Evolutionary conservation across 1,140 invertebrate species (phyloP), one percentile per base, ranked within the genome.

Genomic region (Globodera ellingtonae): DNA sequence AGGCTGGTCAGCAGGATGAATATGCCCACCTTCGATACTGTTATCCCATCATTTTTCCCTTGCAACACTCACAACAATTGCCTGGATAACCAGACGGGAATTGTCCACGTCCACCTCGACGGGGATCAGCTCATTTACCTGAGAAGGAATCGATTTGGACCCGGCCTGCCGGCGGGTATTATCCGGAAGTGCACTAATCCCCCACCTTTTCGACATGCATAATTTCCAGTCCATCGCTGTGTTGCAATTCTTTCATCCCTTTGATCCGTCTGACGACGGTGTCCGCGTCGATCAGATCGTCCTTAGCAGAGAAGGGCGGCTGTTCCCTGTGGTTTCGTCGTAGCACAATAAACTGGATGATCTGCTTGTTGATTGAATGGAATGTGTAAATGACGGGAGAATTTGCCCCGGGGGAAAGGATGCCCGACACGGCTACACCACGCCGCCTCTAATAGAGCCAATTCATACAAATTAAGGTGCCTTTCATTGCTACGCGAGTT

Each of bases 51-150:
- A 6, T 62, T 62, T 62, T 18, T 1, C 6, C 4, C 18, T 62
- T 62, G 1, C 56, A 5, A 59, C 62, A 46, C 48, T 75, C 7
- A 75, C 73, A 59, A n/a, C n/a, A 9, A 77, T 50, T 13, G 75
- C 75, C 10, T 77, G 75, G 5, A 77, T 35, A 18, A 77, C 24
- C 69, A 77, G 50, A 44, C 75, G 75, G 3, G 75, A 77, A 50
- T 77, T 77, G 50, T 77, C 75, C 65, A 67, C 50, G 69, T 77
- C 69, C 50, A 77, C 47, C 47, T 77, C 75, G 10, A 77, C 75
- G 13, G 75, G 59, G 10, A 77, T 52, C 6, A 77, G 75, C 47
- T 77, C 75, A 9, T 69, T 21, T 46, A 77, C 62, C 75, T 77
- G 56, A 62, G 13, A 62, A 6, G 10, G 56, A 52, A 10, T 9